These are phyloP conservation scores for Oophaga pumilio DNA, from an alignment of 2,113 vertebrate species.

Conservation along the genomic window DNA sequence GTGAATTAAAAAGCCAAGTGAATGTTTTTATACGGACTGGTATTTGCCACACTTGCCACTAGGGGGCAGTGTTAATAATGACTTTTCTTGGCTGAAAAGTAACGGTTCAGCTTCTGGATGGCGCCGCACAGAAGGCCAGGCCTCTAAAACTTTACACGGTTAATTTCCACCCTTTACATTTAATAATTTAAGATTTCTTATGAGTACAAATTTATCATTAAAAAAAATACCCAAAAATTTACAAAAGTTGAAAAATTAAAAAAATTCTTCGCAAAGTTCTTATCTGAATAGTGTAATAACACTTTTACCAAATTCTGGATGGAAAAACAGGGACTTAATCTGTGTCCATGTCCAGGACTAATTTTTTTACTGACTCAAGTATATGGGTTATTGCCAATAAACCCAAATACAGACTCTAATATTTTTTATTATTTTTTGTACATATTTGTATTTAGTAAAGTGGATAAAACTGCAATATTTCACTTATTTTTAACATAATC, in stretches of 20 bases:
- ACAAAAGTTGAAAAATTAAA: not conserved
- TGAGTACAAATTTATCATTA: not conserved
- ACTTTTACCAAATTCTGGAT: not conserved
- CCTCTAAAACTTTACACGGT: not conserved
- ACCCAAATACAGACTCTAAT: not conserved
- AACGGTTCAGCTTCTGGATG: not conserved
- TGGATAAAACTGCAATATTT: not conserved
- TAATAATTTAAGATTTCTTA: not conserved
- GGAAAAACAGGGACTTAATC: not conserved
- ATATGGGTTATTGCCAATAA: not conserved
- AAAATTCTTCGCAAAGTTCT: not conserved
- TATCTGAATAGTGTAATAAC: not conserved
- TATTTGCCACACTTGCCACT: not conserved
- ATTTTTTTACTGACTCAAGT: not conserved
- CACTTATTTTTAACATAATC: not conserved
- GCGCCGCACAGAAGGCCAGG: not conserved
- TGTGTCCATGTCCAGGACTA: not conserved
- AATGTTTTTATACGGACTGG: not conserved
- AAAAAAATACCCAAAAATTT: not conserved
- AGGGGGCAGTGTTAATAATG: conserved; percentile 6
- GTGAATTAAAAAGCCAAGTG: not conserved
- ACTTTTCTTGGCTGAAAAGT: not conserved
- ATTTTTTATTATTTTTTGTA: not conserved
- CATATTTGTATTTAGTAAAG: not conserved
- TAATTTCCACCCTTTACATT: not conserved